A percentile compares a stretch with the other conserved stretches of the same genome.
Conservation (phyloP, 2,888 invertebrate species). For the Chrysomela aeneicollis region DNA sequence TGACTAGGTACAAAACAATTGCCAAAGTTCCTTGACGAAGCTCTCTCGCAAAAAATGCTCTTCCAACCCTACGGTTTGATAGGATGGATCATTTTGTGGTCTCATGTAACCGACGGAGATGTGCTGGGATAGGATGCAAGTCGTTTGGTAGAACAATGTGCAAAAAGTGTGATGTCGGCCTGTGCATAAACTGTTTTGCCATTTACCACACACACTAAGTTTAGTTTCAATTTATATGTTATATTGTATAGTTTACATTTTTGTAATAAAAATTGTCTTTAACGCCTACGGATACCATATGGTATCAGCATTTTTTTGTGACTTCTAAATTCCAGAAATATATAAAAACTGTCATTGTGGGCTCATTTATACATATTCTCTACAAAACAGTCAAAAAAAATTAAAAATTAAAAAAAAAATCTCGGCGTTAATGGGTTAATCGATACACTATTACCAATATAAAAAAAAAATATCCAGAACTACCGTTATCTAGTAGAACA, state of each 20-base stretch:
- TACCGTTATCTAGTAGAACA: too few species aligned
- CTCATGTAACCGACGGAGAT: slow-evolving; percentile 26
- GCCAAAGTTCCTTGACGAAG: slow-evolving; percentile 15
- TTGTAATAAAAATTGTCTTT: slow-evolving; percentile 9
- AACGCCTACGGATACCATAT: slow-evolving; percentile 23
- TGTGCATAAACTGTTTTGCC: slow-evolving; percentile 21
- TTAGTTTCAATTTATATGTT: background rate
- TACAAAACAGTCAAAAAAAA: slow-evolving; percentile 6
- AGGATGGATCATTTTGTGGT: slow-evolving; percentile 21
- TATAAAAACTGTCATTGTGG: background rate
- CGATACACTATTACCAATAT: too few species aligned
- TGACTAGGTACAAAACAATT: slow-evolving; percentile 15
- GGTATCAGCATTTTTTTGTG: slow-evolving; percentile 19
- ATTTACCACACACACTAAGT: slow-evolving; percentile 8
- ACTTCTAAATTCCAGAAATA: background rate
- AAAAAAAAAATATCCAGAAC: too few species aligned
- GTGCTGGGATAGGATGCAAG: slow-evolving; percentile 21
- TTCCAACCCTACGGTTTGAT: slow-evolving; percentile 20
- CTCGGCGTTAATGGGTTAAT: too few species aligned
- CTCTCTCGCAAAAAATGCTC: slow-evolving; percentile 19
- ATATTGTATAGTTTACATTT: background rate
- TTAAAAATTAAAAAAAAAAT: too few species aligned
- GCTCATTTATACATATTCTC: background rate
- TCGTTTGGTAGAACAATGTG: slow-evolving; percentile 24
- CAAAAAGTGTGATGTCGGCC: slow-evolving; percentile 21